Percentiles rank a stretch among this genome's conserved stretches.
Conservation (phyloP, 2,113 vertebrate genomes). For the Brachirus orientalis region DNA sequence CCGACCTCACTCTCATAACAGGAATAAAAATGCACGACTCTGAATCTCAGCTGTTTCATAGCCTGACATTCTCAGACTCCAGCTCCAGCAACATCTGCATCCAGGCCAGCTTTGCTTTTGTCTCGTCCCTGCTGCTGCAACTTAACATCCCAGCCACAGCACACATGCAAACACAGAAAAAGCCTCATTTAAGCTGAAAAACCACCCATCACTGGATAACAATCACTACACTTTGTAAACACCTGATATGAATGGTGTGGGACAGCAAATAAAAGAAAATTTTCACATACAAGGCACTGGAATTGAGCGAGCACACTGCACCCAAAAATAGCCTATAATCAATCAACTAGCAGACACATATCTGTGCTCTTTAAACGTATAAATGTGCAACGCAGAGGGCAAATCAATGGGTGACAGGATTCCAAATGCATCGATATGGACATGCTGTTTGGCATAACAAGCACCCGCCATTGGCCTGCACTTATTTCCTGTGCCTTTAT, state of each 20-base stretch:
- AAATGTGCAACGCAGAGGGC: slow-evolving; percentile 66
- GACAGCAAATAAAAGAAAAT: slow-evolving; percentile 14
- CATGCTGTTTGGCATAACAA: slow-evolving; percentile 76
- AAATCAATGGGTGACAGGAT: slow-evolving; percentile 67
- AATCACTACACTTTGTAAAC: slow-evolving; percentile 14
- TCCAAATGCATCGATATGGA: slow-evolving; percentile 73
- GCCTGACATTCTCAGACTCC: slow-evolving; percentile 11
- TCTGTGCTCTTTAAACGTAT: slow-evolving; percentile 74
- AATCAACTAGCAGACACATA: slow-evolving; percentile 78
- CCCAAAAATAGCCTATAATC: slow-evolving; percentile 75
- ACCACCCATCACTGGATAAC: not conserved
- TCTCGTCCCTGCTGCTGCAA: slow-evolving; percentile 15
- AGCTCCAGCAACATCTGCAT: slow-evolving; percentile 23
- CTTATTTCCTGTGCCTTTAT: slow-evolving; percentile 73
- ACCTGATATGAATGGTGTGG: slow-evolving; percentile 19
- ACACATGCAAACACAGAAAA: slow-evolving; percentile 15
- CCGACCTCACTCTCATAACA: not conserved
- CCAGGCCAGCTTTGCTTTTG: slow-evolving; percentile 17
- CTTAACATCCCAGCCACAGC: slow-evolving; percentile 5
- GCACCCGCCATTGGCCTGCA: slow-evolving; percentile 54
- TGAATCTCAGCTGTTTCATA: slow-evolving; percentile 24
- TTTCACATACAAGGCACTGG: slow-evolving; percentile 59
- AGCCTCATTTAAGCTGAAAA: slow-evolving; percentile 16
- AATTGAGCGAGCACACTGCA: slow-evolving; percentile 60
- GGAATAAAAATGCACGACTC: slow-evolving; percentile 15